Percentiles rank a stretch among this genome's conserved stretches.
Evolutionary conservation across 2,113 vertebrate species (phyloP).

Genomic region (Syngnathoides biaculeatus): DNA sequence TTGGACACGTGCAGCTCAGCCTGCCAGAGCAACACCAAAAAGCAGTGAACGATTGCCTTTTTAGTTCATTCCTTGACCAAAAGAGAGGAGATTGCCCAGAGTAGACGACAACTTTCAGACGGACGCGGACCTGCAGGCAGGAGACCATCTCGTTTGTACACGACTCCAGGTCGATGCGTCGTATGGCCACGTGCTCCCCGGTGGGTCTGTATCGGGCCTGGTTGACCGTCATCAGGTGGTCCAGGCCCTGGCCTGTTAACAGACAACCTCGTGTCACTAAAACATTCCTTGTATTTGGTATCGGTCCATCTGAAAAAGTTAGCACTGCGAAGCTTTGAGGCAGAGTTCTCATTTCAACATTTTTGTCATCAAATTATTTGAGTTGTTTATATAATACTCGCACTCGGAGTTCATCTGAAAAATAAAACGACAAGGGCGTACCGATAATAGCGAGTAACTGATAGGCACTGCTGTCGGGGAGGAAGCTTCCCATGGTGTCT

Average conservation of each 20-base stretch:
- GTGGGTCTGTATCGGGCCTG: conserved; percentile 86
- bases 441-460: conserved; percentile 88
- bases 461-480: conserved; percentile 85
- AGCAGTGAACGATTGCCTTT: not conserved
- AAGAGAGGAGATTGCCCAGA: not conserved
- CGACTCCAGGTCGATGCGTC: conserved; percentile 88
- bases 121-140: conserved; percentile 84
- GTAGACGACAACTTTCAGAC: not conserved
- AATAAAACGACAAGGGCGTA: conserved; percentile 31
- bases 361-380: no score
- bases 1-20: conserved; percentile 93
- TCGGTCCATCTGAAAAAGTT: no score
- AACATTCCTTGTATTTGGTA: not conserved
- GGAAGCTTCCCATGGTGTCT: conserved; percentile 88
- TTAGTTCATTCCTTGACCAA: not conserved
- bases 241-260: conserved; percentile 85
- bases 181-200: conserved; percentile 85
- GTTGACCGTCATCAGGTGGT: conserved; percentile 92
- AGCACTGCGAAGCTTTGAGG: no score
- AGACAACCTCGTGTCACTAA: conserved; percentile 1
- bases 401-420: no score
- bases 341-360: no score
- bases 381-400: no score
- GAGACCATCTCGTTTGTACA: conserved; percentile 97
- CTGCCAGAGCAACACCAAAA: conserved; percentile 52